A percentile compares a stretch with the other conserved stretches of the same genome.
phyloP scores from a whole-genome alignment of 2,888 invertebrate species.

The Troilus luridus region DNA sequence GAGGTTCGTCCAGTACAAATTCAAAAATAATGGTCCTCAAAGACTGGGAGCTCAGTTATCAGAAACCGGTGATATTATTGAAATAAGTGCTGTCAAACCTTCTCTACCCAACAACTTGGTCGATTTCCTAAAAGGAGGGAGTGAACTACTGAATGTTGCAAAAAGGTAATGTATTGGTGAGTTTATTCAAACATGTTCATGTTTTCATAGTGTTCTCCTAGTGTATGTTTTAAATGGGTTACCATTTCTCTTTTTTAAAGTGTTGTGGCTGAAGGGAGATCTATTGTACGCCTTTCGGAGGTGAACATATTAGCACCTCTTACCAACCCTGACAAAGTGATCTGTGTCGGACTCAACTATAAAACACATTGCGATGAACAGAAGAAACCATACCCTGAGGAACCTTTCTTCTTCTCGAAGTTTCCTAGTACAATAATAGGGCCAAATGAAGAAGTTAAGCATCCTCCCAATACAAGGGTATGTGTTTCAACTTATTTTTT shows the following conservation, averaged over 20 bases:
- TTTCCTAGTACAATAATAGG: constrained; percentile 85
- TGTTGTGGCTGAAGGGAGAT: constrained; percentile 73
- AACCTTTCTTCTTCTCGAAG: constrained; percentile 91
- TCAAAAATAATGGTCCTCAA: constrained; percentile 73
- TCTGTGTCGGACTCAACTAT: constrained; percentile 90
- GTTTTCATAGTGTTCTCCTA: background rate
- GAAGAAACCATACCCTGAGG: constrained; percentile 78
- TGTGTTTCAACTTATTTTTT: background rate
- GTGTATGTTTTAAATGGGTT: background rate
- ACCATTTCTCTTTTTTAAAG: constrained; percentile 67
- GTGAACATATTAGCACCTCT: constrained; percentile 81
- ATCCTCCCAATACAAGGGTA: constrained; percentile 77
- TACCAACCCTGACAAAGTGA: constrained; percentile 84
- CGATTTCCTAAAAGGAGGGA: constrained; percentile 72
- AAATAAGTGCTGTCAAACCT: constrained; percentile 74
- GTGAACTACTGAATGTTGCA: constrained; percentile 71
- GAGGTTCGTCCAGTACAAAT: constrained; percentile 82
- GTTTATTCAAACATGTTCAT: background rate
- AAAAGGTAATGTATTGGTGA: constrained; percentile 70
- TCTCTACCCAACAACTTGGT: constrained; percentile 73
- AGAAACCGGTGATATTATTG: constrained; percentile 78
- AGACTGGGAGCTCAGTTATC: constrained; percentile 80
- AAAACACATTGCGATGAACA: constrained; percentile 89
- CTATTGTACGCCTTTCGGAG: constrained; percentile 72
- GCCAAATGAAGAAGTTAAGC: constrained; percentile 77